These are phyloP conservation scores for Scaptomyza caliginosa DNA, from an alignment of 2,888 invertebrate species.

Conservation along the genomic window DNA sequence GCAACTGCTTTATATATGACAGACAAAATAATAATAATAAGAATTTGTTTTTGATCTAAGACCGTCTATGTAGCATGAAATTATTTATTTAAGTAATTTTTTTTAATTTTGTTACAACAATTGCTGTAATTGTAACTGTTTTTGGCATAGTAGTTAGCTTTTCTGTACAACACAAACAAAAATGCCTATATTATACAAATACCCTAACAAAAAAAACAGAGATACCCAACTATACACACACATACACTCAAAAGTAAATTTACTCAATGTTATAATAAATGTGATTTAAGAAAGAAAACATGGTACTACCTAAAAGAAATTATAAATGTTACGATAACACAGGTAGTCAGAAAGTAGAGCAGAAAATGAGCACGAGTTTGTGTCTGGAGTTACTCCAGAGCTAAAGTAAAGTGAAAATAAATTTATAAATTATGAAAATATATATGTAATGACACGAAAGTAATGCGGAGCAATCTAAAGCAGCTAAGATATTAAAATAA, in stretches of 20 bases:
- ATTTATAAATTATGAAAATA: constrained; percentile 24
- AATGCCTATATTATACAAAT: constrained; percentile 59
- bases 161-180: constrained; percentile 45
- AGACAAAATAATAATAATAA: background rate
- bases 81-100: constrained; percentile 69
- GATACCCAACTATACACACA: constrained; percentile 56
- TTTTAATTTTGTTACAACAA: constrained; percentile 64
- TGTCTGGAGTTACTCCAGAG: constrained; percentile 36
- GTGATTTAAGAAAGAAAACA: constrained; percentile 74
- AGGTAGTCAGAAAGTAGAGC: constrained; percentile 40
- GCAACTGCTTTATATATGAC: constrained; percentile 10
- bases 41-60: constrained; percentile 47
- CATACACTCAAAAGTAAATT: constrained; percentile 73
- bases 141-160: constrained; percentile 64
- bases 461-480: constrained; percentile 63
- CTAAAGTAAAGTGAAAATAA: constrained; percentile 33
- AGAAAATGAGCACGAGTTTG: constrained; percentile 29
- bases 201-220: constrained; percentile 40
- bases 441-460: constrained; percentile 48
- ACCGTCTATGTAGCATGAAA: constrained; percentile 63
- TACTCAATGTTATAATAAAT: constrained; percentile 79
- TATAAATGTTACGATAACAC: constrained; percentile 51
- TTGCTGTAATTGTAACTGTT: constrained; percentile 62
- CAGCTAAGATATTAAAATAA: constrained; percentile 63
- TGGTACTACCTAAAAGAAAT: constrained; percentile 64